These are phyloP conservation scores for Argentina silus DNA, from an alignment of 2,797 vertebrate species.

Conservation along the genomic window DNA sequence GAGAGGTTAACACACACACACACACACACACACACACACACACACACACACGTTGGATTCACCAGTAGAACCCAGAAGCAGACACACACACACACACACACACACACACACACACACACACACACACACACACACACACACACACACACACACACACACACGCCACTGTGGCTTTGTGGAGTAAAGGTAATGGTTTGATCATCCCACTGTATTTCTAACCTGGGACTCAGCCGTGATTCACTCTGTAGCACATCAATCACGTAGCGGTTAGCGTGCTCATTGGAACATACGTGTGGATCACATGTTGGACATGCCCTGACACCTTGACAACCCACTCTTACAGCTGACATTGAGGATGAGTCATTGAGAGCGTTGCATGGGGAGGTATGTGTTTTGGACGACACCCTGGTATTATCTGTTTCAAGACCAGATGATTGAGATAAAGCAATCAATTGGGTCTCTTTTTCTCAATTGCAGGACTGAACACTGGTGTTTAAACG, in stretches of 20 bases:
- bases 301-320: conserved; percentile 46
- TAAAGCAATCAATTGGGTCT: conserved; percentile 47
- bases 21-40: too few species aligned
- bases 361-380: not conserved
- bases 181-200: too few species aligned
- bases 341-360: conserved; percentile 21
- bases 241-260: conserved; percentile 60
- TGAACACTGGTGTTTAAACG: conserved; percentile 46
- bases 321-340: conserved; percentile 52
- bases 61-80: not conserved
- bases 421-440: conserved; percentile 44
- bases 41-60: too few species aligned
- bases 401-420: not conserved
- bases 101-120: conserved; percentile 14
- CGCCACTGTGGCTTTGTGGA: too few species aligned
- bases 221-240: conserved; percentile 50
- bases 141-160: too few species aligned
- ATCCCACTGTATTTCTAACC: conserved; percentile 33
- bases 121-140: too few species aligned
- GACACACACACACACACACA: too few species aligned
- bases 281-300: conserved; percentile 33
- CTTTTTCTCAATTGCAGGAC: conserved; percentile 32
- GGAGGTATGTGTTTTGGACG: not conserved
- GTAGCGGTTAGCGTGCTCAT: conserved; percentile 56
- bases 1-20: conserved; percentile 34